Percentiles rank a stretch among this genome's conserved stretches.
phyloP scores from a whole-genome alignment of 2,888 invertebrate species.

The Drosophila eohydei region DNA sequence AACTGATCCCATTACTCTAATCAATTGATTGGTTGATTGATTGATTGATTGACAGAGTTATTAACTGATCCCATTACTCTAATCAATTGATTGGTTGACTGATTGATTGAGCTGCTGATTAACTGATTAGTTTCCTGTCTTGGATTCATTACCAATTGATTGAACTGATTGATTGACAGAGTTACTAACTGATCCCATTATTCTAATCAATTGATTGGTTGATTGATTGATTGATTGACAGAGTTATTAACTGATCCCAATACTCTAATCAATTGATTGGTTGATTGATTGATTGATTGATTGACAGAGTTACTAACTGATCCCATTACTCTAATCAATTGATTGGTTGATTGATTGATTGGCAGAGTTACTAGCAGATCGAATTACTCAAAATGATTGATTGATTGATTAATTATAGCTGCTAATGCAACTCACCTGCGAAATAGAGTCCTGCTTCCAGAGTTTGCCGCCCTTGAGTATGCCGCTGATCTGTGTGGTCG shows the following conservation, averaged over 20 bases:
- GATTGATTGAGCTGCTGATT: too few species aligned
- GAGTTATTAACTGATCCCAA: not conserved
- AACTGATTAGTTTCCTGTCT: too few species aligned
- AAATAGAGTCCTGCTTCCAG: slow-evolving; percentile 88
- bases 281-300: not conserved
- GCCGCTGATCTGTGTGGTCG: slow-evolving; percentile 88
- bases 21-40: not conserved
- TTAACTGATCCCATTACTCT: not conserved
- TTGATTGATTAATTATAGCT: not conserved
- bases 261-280: not conserved
- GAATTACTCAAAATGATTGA: not conserved
- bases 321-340: too few species aligned
- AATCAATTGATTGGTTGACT: not conserved
- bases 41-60: not conserved
- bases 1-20: not conserved
- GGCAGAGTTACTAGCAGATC: not conserved
- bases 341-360: not conserved
- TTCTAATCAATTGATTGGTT: not conserved
- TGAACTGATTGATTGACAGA: not conserved
- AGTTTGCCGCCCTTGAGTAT: slow-evolving; percentile 92
- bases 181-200: not conserved
- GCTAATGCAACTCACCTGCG: slow-evolving; percentile 85
- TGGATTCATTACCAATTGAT: too few species aligned
- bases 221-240: not conserved
- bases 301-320: too few species aligned